Base-by-base conservation (phyloP, 2,113 vertebrate genomes). In the Ictalurus punctatus region DNA sequence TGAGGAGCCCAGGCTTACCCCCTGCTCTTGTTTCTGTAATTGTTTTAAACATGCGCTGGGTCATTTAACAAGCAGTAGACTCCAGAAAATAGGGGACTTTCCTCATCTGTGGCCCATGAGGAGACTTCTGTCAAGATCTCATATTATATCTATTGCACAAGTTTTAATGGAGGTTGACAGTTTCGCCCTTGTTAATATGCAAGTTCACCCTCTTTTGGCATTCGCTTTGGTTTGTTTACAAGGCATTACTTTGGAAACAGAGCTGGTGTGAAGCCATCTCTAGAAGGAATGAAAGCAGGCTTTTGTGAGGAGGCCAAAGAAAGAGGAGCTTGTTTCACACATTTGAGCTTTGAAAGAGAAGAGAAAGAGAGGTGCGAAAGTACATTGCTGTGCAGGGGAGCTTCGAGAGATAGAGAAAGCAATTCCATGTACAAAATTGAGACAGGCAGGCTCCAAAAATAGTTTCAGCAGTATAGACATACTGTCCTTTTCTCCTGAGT, bases 291-390 rank as follows among this genome's bases (percentile, higher is more conserved):
- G 95, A 95, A 95, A 95, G 94, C 76, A 82, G 76, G 89, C 92
- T 94, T 95, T 95, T 96, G 95, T 95, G 88, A 92, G 78, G 37
- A 48, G 92, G 89, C 37, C 89, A 91, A 93, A 93, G 93, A 95
- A 95, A 95, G 93, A 93, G 90, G 91, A 86, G 92, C 93, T 94
- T 96, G 94, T 95, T 95, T 92, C 91, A 92, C 90, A 90, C 90
- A 88, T 89, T 83, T 2, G 82, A 92, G 83, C 86, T 63, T 83
- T 83, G 86, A 82, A 73, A 90, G 84, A 89, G 61, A 52, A 48
- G 48, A 61, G 59, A 89, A 54, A 78, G 65, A 79, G 86, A 92
- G 90, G 67, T 83, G 87, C 90, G 85, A 92, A 90, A 91, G 89
- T 85, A 85, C 84, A 79, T 74, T 79, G 40, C 54, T 59, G 25